Conservation (phyloP, 2,888 invertebrate species). For the Candidula unifasciata region DNA sequence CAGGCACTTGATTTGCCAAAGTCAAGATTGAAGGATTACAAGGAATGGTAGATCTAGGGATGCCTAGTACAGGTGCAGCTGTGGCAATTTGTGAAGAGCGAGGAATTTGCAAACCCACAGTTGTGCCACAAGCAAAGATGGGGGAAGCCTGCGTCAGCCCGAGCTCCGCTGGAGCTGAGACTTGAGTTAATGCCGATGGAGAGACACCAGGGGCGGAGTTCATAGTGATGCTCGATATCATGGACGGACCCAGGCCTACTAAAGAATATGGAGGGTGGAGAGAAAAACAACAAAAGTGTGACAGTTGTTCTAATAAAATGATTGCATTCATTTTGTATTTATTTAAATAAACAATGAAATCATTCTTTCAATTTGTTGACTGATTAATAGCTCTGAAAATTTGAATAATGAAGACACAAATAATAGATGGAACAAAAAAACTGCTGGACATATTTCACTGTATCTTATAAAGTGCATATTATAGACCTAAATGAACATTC, state of each 20-base stretch:
- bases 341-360: background rate
- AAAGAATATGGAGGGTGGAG: background rate
- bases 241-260: slow-evolving; percentile 42
- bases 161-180: slow-evolving; percentile 31
- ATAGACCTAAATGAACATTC: too few relatives aligned
- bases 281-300: slow-evolving; percentile 27
- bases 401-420: too few relatives aligned
- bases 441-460: too few relatives aligned
- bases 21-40: slow-evolving; percentile 47
- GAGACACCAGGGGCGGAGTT: slow-evolving; percentile 26
- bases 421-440: too few relatives aligned
- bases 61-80: slow-evolving; percentile 35
- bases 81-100: slow-evolving; percentile 37
- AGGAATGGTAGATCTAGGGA: slow-evolving; percentile 34
- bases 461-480: too few relatives aligned
- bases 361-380: background rate
- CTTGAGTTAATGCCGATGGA: slow-evolving; percentile 37
- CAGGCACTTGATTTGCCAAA: slow-evolving; percentile 45
- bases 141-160: slow-evolving; percentile 39
- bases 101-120: slow-evolving; percentile 40
- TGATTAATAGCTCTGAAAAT: too few relatives aligned
- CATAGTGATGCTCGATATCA: slow-evolving; percentile 38
- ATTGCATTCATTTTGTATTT: background rate
- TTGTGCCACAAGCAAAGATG: slow-evolving; percentile 44
- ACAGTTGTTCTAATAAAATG: slow-evolving; percentile 14